Conservation (phyloP, 2,113 vertebrate genomes). For the Rattus norvegicus region DNA sequence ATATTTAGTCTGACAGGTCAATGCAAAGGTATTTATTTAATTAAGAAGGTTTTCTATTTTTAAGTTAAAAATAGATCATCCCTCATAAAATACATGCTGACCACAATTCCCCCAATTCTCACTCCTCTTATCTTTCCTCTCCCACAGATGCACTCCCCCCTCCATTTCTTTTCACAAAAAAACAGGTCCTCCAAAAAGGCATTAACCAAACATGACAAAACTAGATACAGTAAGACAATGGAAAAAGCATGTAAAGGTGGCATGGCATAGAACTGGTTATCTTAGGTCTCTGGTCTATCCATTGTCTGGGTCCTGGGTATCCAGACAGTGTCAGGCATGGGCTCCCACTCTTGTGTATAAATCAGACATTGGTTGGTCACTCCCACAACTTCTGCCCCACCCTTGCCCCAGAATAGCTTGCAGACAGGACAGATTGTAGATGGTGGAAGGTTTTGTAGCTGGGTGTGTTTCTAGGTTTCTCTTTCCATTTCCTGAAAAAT, state of each 20-base stretch:
- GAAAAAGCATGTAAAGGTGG: not conserved
- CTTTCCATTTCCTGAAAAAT: not conserved
- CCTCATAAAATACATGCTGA: not conserved
- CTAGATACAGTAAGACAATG: not conserved
- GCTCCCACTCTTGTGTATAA: not conserved
- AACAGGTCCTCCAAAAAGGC: not conserved
- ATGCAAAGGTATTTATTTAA: not conserved
- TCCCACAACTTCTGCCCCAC: not conserved
- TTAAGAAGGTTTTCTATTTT: not conserved
- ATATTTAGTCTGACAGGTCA: not conserved
- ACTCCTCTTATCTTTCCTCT: accelerated
- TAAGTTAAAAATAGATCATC: not conserved
- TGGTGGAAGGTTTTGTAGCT: not conserved
- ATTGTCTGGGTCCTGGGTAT: not conserved
- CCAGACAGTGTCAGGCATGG: not conserved
- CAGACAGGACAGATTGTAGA: not conserved
- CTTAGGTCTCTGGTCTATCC: not conserved
- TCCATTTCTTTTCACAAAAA: not conserved
- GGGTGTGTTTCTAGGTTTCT: not conserved
- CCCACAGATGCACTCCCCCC: not conserved
- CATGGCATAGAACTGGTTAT: not conserved
- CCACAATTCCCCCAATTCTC: not conserved
- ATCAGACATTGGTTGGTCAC: not conserved
- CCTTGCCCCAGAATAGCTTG: not conserved
- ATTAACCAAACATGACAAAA: not conserved